These are phyloP conservation scores for Fregata magnificens DNA, from an alignment of 2,113 vertebrate species.

Conservation along the genomic window DNA sequence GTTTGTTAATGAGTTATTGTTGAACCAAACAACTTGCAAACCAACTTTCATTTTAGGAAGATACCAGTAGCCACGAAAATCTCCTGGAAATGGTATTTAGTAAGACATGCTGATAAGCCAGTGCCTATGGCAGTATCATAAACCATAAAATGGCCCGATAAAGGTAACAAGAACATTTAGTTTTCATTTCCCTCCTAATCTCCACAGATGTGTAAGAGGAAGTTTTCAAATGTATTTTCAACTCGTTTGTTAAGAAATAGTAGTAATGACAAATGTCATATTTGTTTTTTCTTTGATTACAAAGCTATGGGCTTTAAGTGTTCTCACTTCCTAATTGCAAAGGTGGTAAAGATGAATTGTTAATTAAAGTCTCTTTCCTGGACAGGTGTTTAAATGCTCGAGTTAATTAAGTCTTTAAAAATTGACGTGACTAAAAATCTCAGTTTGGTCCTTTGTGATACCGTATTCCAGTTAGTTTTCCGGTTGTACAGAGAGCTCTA, in stretches of 20 bases:
- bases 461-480: constrained; percentile 15
- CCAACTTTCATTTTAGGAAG: not conserved
- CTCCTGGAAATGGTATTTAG: not conserved
- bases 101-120: not conserved
- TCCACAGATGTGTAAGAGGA: not conserved
- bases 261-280: not conserved
- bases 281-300: not conserved
- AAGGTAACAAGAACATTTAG: not conserved
- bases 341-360: constrained; percentile 32
- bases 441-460: constrained; percentile 35
- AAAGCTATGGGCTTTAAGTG: constrained; percentile 11
- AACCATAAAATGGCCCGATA: not conserved
- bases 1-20: not conserved
- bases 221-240: constrained; percentile 1
- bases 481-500: not conserved
- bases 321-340: constrained; percentile 52
- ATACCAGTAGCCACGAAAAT: not conserved
- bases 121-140: not conserved
- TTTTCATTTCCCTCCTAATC: not conserved
- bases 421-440: constrained; percentile 19
- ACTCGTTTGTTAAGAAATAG: not conserved
- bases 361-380: constrained; percentile 24
- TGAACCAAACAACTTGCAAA: not conserved
- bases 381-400: not conserved
- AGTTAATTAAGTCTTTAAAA: constrained; percentile 62